Evolutionary conservation across 2,797 vertebrate genomes (phyloP).

Genomic region (Epinephelus awoara): DNA sequence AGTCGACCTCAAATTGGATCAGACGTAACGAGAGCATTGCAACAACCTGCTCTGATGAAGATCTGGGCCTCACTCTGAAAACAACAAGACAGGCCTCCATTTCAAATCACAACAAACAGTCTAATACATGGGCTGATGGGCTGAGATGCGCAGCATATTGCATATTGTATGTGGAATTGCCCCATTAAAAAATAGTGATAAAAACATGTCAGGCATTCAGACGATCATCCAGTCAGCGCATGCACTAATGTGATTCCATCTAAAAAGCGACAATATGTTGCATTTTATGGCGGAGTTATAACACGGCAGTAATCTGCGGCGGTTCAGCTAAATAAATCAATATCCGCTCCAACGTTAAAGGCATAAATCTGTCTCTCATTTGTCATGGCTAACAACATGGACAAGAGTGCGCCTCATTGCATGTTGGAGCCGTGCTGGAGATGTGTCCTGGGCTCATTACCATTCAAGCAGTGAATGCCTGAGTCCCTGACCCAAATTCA

Average conservation of each 20-base stretch:
- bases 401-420: slow-evolving; percentile 19
- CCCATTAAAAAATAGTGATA: slow-evolving; percentile 53
- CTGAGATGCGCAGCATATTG: slow-evolving; percentile 24
- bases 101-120: slow-evolving; percentile 61
- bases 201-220: slow-evolving; percentile 45
- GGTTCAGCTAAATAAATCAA: slow-evolving; percentile 71
- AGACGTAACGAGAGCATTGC: slow-evolving; percentile 73
- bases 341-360: slow-evolving; percentile 53
- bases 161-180: slow-evolving; percentile 30
- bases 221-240: slow-evolving; percentile 12
- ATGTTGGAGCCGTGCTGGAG: slow-evolving; percentile 42
- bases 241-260: slow-evolving; percentile 36
- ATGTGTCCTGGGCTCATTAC: slow-evolving; percentile 67
- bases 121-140: slow-evolving; percentile 22
- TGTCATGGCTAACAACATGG: slow-evolving; percentile 60
- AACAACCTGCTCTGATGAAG: slow-evolving; percentile 71
- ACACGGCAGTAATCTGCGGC: slow-evolving; percentile 43
- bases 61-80: slow-evolving; percentile 55
- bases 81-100: slow-evolving; percentile 57
- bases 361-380: slow-evolving; percentile 70
- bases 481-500: slow-evolving; percentile 77
- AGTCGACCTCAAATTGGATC: slow-evolving; percentile 68
- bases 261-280: slow-evolving; percentile 49
- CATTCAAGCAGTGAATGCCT: slow-evolving; percentile 63
- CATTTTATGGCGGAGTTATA: slow-evolving; percentile 50